Evolutionary conservation across 2,797 vertebrate species (phyloP).

Genomic region (Valencia hispanica): DNA sequence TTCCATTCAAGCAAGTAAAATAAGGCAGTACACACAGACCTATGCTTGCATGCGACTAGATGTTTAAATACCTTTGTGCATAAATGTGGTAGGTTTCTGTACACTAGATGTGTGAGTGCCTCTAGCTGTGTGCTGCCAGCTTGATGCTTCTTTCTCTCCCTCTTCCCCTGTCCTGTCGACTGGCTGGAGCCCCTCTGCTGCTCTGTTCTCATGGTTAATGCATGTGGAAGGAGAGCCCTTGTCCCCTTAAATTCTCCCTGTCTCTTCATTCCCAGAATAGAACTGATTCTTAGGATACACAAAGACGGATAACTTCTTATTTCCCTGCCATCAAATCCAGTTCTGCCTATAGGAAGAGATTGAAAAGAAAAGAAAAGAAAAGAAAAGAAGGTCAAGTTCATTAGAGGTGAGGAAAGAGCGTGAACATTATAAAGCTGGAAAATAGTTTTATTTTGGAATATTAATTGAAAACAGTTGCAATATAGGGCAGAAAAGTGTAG

Average conservation of each 20-base stretch:
- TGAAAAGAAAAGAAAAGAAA: slow-evolving; percentile 24
- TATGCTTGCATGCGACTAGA: slow-evolving; percentile 10
- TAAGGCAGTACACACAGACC: background rate
- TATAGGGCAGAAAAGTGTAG: background rate
- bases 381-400: background rate
- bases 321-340: slow-evolving; percentile 8
- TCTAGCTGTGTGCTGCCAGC: slow-evolving; percentile 40
- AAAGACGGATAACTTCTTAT: slow-evolving; percentile 34
- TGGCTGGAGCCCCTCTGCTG: slow-evolving; percentile 45
- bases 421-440: background rate
- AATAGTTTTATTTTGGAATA: background rate
- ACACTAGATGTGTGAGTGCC: slow-evolving; percentile 16
- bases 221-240: slow-evolving; percentile 57
- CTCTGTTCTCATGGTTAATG: slow-evolving; percentile 68
- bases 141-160: slow-evolving; percentile 1
- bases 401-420: background rate
- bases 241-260: slow-evolving; percentile 27
- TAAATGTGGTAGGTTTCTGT: slow-evolving; percentile 12
- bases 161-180: slow-evolving; percentile 11
- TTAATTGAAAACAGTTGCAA: background rate
- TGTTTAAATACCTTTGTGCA: slow-evolving; percentile 23
- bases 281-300: slow-evolving; percentile 36
- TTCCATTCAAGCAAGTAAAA: background rate
- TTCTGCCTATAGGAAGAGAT: slow-evolving; percentile 20
- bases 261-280: slow-evolving; percentile 49